A percentile compares a stretch with the other conserved stretches of the same genome.
Evolutionary conservation across 2,888 invertebrate species (phyloP).

Genomic region (Idaea straminata): DNA sequence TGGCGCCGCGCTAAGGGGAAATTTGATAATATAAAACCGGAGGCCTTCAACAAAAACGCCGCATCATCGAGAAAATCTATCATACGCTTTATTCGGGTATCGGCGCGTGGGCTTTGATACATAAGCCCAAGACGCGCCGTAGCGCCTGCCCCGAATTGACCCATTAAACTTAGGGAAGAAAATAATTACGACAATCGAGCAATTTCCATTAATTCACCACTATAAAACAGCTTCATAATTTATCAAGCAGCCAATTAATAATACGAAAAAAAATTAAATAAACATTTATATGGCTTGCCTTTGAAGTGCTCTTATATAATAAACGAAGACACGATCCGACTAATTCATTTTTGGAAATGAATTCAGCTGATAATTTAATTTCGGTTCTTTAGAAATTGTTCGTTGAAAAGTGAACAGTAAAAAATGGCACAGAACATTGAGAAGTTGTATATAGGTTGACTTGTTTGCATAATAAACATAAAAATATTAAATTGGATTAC

Average conservation of each 20-base stretch:
- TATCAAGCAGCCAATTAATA: no score
- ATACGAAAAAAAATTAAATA: neutral
- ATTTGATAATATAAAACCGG: conserved; percentile 52
- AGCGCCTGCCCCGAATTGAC: conserved; percentile 16
- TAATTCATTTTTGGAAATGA: neutral
- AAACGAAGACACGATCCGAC: neutral
- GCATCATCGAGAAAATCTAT: conserved; percentile 48
- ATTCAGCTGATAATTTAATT: neutral
- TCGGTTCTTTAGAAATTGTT: neutral
- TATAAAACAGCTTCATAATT: no score
- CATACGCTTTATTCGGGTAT: conserved; percentile 42
- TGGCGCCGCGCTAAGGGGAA: conserved; percentile 44
- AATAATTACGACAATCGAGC: neutral
- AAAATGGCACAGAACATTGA: neutral
- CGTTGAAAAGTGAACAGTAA: neutral
- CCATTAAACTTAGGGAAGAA: conserved; percentile 9
- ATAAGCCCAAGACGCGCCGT: neutral
- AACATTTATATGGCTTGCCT: neutral
- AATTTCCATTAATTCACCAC: no score
- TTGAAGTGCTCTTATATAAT: neutral
- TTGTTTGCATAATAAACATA: neutral
- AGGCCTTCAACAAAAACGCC: conserved; percentile 42
- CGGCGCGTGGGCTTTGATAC: conserved; percentile 6
- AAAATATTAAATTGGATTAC: neutral
- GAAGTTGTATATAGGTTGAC: neutral